Conservation (phyloP, 2,888 invertebrate genomes). For the Caenorhabditis sp. region DNA sequence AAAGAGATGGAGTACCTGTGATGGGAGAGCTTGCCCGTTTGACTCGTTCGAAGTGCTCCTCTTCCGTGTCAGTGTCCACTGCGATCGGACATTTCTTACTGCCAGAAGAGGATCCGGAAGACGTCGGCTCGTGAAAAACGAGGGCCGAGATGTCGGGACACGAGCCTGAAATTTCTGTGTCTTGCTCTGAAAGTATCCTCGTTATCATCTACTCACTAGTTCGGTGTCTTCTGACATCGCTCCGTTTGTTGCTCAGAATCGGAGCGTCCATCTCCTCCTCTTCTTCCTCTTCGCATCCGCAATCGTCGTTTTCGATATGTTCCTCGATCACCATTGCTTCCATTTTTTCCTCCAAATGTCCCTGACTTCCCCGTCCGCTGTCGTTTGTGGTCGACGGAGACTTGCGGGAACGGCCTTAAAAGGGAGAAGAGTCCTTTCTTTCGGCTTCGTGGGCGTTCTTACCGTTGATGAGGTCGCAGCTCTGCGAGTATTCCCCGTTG, state of each 20-base stretch:
- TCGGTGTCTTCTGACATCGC: slow-evolving; percentile 23
- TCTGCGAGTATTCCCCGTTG: slow-evolving; percentile 65
- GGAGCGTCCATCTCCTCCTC: slow-evolving; percentile 52
- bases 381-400: slow-evolving; percentile 73
- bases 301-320: slow-evolving; percentile 29
- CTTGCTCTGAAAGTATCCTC: too few species aligned
- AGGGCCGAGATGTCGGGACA: slow-evolving; percentile 60
- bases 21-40: slow-evolving; percentile 57
- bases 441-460: neutral
- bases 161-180: too few species aligned
- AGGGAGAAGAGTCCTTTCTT: neutral
- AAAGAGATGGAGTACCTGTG: slow-evolving; percentile 33
- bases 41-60: slow-evolving; percentile 58
- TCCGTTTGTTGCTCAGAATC: slow-evolving; percentile 44
- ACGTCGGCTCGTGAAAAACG: slow-evolving; percentile 19
- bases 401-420: slow-evolving; percentile 68
- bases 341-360: slow-evolving; percentile 68
- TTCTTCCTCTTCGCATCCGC: slow-evolving; percentile 38
- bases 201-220: too few species aligned
- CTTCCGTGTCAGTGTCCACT: slow-evolving; percentile 64
- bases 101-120: slow-evolving; percentile 18
- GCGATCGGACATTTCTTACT: slow-evolving; percentile 55
- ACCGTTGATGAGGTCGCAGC: slow-evolving; percentile 66
- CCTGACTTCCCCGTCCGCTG: slow-evolving; percentile 67
- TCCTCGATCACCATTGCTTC: slow-evolving; percentile 62